Evolutionary conservation across 2,113 vertebrate species (phyloP).

Genomic region (Pedionomus torquatus): DNA sequence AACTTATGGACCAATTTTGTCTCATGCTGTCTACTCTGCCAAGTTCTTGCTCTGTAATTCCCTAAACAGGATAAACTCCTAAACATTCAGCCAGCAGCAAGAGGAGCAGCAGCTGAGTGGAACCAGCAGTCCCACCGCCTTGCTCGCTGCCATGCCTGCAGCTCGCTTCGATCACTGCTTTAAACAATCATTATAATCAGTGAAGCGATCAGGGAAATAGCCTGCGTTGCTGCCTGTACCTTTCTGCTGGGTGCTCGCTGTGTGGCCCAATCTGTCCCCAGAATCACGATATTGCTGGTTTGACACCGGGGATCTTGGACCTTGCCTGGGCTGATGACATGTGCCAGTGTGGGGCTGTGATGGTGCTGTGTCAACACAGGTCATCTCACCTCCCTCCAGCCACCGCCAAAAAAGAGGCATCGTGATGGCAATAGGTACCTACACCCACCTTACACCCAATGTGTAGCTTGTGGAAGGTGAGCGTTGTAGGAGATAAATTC

Average conservation of each 20-base stretch:
- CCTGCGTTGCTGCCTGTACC: background rate
- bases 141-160: background rate
- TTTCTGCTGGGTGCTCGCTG: rapidly evolving
- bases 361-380: background rate
- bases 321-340: background rate
- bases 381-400: background rate
- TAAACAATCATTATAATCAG: rapidly evolving
- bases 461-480: background rate
- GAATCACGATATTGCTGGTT: background rate
- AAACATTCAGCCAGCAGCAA: constrained; percentile 35
- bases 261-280: rapidly evolving
- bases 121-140: background rate
- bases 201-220: background rate
- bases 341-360: rapidly evolving
- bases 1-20: constrained; percentile 43
- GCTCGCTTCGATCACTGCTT: background rate
- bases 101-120: constrained; percentile 7
- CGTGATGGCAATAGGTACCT: rapidly evolving
- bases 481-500: background rate
- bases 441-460: rapidly evolving
- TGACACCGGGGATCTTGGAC: background rate
- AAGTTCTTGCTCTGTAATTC: constrained; percentile 51
- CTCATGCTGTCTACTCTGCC: constrained; percentile 50
- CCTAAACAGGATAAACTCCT: constrained; percentile 30
- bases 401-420: rapidly evolving